Conservation (phyloP, 2,888 invertebrate species). For the Drosophila meridionalis region DNA sequence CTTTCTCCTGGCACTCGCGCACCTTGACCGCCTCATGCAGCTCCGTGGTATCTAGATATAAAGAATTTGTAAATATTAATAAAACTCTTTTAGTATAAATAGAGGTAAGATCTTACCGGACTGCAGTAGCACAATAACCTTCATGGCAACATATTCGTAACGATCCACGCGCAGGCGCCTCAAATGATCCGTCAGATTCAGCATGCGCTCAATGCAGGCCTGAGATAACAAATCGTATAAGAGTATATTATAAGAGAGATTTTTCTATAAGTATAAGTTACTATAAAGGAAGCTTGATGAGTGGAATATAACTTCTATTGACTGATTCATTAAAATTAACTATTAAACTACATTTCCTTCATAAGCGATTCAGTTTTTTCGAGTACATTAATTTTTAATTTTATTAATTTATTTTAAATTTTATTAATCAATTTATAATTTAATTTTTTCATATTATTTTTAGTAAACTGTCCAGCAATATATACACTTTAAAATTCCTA, state of each 20-base stretch:
- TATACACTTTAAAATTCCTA: no score
- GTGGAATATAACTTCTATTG: not conserved
- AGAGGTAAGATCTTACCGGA: constrained; percentile 88
- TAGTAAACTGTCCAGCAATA: no score
- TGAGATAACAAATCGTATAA: constrained; percentile 27
- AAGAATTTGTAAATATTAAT: not conserved
- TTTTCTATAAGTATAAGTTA: not conserved
- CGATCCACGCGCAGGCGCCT: constrained; percentile 95
- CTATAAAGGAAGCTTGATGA: not conserved
- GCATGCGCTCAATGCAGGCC: constrained; percentile 96
- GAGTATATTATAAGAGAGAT: constrained; percentile 2
- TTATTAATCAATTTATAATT: no score
- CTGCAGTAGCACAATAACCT: constrained; percentile 95
- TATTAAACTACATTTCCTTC: no score
- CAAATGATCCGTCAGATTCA: constrained; percentile 97
- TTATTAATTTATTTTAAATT: no score
- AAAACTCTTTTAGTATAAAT: no score
- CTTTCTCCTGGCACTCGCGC: constrained; percentile 96
- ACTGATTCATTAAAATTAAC: no score
- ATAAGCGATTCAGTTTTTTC: no score
- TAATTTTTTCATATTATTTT: no score
- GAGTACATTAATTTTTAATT: no score
- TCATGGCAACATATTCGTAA: constrained; percentile 98
- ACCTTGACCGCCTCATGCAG: constrained; percentile 97
- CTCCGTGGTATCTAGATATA: constrained; percentile 92